Evolutionary conservation across 2,797 vertebrate genomes (phyloP).

Genomic region (Coendou prehensilis): DNA sequence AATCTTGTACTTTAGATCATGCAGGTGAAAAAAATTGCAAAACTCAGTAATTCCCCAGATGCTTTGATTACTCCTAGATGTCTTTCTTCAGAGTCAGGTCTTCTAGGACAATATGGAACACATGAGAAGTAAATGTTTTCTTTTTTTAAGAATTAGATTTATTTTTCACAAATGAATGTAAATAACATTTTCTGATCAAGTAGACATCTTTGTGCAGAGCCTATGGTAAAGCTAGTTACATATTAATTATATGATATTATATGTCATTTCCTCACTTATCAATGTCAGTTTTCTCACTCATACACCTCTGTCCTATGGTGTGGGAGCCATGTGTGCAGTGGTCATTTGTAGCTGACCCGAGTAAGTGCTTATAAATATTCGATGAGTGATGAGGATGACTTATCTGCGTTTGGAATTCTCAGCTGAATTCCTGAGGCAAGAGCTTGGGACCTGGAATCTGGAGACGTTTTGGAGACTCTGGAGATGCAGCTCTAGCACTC

Average conservation of each 20-base stretch:
- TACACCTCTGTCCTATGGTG: background rate
- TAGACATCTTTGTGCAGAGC: background rate
- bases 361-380: constrained; percentile 61
- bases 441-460: background rate
- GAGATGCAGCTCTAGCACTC: background rate
- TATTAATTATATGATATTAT: background rate
- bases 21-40: constrained; percentile 68
- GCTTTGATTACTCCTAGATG: background rate
- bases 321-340: background rate
- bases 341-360: background rate
- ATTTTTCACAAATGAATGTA: constrained; percentile 53
- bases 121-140: background rate
- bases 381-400: constrained; percentile 22
- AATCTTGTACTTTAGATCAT: constrained; percentile 65
- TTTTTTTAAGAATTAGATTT: constrained; percentile 52
- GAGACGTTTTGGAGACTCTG: constrained; percentile 13
- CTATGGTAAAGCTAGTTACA: constrained; percentile 7
- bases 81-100: constrained; percentile 12
- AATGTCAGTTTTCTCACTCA: background rate
- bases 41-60: constrained; percentile 67
- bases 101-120: constrained; percentile 49
- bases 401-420: constrained; percentile 36
- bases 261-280: constrained; percentile 5
- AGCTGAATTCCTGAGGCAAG: constrained; percentile 29
- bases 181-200: constrained; percentile 46